Base-by-base conservation (phyloP, 2,113 vertebrate species). In the Corydoras maculifer region DNA sequence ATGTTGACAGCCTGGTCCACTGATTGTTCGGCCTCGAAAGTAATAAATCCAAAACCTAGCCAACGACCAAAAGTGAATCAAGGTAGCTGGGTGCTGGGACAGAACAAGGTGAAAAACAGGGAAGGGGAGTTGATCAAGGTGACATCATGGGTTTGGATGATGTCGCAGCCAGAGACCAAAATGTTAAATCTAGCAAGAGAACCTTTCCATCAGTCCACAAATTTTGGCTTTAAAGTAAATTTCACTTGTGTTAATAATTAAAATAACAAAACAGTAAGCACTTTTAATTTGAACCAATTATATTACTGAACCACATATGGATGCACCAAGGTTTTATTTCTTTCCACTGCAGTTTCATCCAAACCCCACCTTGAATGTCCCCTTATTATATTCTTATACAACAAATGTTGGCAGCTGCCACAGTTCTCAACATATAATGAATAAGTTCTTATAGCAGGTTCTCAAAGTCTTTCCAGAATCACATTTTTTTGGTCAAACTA, bases 21-120 rank as follows among this genome's bases (percentile, higher is more conserved):
- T 98, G 97, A 99, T 96, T 99, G 97, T 93, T 99, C 96, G 93
- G 98, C 97, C 96, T 98, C 97, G 96, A 99, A 99, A 99, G 97
- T 98, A 97, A 99, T 97, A 99, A 99, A 99, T 99, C 97, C 97
- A 99, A 99, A 99, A 99, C 97, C 97, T 99, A 98, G 94, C 97
- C 97, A 98, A 99, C 95, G 95, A 98, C 95, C 94, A 97, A 98
- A 96, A 98, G 96, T 99, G 95, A 98, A 98, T 99, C 94, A 99
- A 98, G 94, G 96, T 97, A 99, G 96, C 94, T 98, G 94, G 97
- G 94, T 93, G 94, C 97, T 95, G 96, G 97, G 96, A 98, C 94
- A 99, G 95, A 95, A 99, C 96, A 98, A 96, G 96, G 92, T 95
- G 95, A 97, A 97, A 94, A 94, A 99, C 94, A 98, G 93, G 95